A percentile compares a stretch with the other conserved stretches of the same genome.
These are phyloP conservation scores for Alcis repandata DNA, from an alignment of 2,888 invertebrate species.

Conservation along the genomic window DNA sequence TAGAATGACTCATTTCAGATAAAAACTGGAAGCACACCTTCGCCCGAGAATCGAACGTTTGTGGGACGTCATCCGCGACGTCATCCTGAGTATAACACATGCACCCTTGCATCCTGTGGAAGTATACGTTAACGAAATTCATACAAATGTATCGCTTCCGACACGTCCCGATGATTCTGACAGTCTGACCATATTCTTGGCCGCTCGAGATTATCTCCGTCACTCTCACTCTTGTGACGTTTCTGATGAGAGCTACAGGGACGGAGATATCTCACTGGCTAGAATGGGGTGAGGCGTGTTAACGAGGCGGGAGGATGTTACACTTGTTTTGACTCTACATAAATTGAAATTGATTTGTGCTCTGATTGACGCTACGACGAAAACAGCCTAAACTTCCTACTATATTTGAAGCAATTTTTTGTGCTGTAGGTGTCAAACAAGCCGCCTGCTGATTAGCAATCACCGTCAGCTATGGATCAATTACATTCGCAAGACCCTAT, in stretches of 20 bases:
- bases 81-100: slow-evolving; percentile 57
- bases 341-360: slow-evolving; percentile 12
- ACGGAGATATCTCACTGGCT: too few species aligned
- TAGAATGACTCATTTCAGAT: background rate
- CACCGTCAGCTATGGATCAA: too few species aligned
- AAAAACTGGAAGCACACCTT: background rate
- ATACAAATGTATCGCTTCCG: slow-evolving; percentile 37
- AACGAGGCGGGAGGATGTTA: slow-evolving; percentile 17
- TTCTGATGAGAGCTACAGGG: too few species aligned
- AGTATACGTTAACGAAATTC: slow-evolving; percentile 35
- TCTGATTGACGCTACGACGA: background rate
- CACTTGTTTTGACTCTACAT: slow-evolving; percentile 12
- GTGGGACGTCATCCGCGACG: slow-evolving; percentile 53
- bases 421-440: too few species aligned
- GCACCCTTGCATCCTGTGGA: slow-evolving; percentile 66
- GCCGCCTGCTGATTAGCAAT: too few species aligned
- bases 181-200: too few species aligned
- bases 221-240: too few species aligned
- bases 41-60: background rate
- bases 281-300: slow-evolving; percentile 13
- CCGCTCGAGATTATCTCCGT: too few species aligned
- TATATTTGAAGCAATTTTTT: too few species aligned
- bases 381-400: too few species aligned
- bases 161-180: slow-evolving; percentile 28
- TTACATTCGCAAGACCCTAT: too few species aligned